These are phyloP conservation scores for Coreoperca whiteheadi DNA, from an alignment of 2,113 vertebrate genomes.

Conservation along the genomic window DNA sequence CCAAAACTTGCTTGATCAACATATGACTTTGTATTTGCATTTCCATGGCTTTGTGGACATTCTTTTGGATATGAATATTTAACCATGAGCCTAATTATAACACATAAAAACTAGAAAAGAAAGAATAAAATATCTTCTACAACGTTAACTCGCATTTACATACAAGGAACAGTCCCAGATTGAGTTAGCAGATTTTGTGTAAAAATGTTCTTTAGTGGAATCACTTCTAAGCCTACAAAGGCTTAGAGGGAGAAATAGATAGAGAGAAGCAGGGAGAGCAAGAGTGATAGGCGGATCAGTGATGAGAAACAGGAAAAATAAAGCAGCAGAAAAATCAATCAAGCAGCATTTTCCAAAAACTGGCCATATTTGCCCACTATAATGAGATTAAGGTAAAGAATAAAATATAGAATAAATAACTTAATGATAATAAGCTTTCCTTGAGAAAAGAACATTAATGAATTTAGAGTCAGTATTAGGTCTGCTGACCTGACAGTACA, in stretches of 20 bases:
- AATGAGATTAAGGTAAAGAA: conserved; percentile 25
- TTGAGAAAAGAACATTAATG: background rate
- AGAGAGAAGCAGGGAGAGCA: background rate
- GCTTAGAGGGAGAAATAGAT: conserved; percentile 15
- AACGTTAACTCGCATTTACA: background rate
- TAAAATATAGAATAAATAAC: background rate
- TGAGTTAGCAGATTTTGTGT: conserved; percentile 58
- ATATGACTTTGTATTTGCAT: background rate
- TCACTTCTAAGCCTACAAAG: conserved; percentile 43
- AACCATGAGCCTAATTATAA: conserved; percentile 6
- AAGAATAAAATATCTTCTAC: conserved; percentile 15
- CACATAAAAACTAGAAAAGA: conserved; percentile 19
- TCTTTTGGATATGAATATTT: conserved; percentile 23
- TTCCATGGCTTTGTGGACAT: background rate
- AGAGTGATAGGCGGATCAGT: conserved; percentile 19
- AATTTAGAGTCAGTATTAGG: conserved; percentile 10
- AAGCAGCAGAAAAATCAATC: conserved; percentile 26
- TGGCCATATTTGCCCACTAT: background rate
- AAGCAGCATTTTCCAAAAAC: conserved; percentile 14
- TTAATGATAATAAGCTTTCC: conserved; percentile 21
- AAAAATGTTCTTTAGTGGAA: conserved; percentile 48
- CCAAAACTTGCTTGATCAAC: background rate
- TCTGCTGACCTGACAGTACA: conserved; percentile 15
- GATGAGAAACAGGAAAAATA: conserved; percentile 25
- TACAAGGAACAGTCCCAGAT: conserved; percentile 23